phyloP scores from a whole-genome alignment of 30 jellyfish, hydroid and myxozoan genomes.

The Hydractinia symbiolongicarpus region DNA sequence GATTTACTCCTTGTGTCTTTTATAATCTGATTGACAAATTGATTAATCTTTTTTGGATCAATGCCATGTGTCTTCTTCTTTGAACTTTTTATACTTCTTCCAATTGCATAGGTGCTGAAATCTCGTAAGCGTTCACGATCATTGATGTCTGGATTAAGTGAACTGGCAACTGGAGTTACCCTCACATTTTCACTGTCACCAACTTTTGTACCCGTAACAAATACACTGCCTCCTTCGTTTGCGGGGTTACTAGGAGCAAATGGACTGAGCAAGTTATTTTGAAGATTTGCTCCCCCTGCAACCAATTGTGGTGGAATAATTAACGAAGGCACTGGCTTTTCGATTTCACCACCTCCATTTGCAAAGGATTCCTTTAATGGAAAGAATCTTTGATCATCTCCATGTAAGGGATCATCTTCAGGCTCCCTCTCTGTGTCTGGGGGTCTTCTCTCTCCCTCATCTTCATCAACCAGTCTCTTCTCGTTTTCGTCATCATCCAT shows the following conservation, averaged over 20 bases:
- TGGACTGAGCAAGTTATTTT: background rate
- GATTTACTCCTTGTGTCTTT: background rate
- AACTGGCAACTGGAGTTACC: constrained; percentile 6
- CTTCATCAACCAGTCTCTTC: too few relatives aligned
- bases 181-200: background rate
- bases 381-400: constrained; percentile 1
- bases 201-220: background rate
- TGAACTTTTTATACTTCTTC: background rate
- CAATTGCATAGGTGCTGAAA: constrained; percentile 2
- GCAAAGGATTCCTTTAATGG: constrained; percentile 4
- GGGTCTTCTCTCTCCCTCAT: too few relatives aligned
- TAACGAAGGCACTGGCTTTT: background rate
- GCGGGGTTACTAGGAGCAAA: background rate
- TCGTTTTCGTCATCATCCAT: too few relatives aligned
- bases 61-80: background rate
- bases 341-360: background rate
- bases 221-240: background rate
- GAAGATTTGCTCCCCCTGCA: constrained; percentile 5
- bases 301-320: constrained; percentile 4
- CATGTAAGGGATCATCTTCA: too few relatives aligned
- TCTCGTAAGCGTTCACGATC: constrained; percentile 7
- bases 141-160: constrained; percentile 9
- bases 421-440: too few relatives aligned
- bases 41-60: background rate
- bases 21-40: background rate